Percentiles rank a stretch among this genome's conserved stretches.
These are phyloP conservation scores for Psittacula derbiana DNA, from an alignment of 2,797 vertebrate species.

Conservation along the genomic window DNA sequence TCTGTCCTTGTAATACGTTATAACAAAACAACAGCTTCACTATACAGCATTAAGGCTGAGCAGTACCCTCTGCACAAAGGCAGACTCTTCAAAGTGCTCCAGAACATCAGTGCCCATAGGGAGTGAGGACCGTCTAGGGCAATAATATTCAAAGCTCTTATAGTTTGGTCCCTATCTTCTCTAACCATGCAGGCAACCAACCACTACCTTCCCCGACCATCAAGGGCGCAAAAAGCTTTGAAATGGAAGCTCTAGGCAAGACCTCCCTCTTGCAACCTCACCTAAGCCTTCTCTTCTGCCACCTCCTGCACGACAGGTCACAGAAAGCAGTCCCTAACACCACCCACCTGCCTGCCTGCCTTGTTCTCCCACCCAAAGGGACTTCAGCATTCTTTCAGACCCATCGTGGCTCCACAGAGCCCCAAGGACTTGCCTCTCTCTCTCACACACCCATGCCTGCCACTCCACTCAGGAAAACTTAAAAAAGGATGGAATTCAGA, in stretches of 20 bases:
- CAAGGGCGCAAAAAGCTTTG: background rate
- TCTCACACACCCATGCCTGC: background rate
- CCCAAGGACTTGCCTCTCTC: background rate
- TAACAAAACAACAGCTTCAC: background rate
- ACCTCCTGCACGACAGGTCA: background rate
- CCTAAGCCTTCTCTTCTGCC: background rate
- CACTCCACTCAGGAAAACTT: background rate
- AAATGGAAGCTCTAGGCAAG: background rate
- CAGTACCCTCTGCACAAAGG: background rate
- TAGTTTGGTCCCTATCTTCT: background rate
- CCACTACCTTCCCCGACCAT: background rate
- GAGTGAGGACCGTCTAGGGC: background rate
- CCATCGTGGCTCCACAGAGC: background rate
- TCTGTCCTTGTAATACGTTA: background rate
- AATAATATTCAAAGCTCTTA: background rate
- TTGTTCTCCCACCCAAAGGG: background rate
- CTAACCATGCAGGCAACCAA: background rate
- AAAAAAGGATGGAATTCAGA: background rate
- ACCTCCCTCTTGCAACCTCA: background rate
- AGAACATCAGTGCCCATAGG: background rate
- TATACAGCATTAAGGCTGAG: fast-evolving
- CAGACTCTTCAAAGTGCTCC: background rate
- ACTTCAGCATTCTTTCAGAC: background rate
- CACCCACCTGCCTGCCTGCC: background rate
- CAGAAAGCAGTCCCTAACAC: background rate